Conservation (phyloP, 2,113 vertebrate genomes). For the Campylomormyrus tamandua region DNA sequence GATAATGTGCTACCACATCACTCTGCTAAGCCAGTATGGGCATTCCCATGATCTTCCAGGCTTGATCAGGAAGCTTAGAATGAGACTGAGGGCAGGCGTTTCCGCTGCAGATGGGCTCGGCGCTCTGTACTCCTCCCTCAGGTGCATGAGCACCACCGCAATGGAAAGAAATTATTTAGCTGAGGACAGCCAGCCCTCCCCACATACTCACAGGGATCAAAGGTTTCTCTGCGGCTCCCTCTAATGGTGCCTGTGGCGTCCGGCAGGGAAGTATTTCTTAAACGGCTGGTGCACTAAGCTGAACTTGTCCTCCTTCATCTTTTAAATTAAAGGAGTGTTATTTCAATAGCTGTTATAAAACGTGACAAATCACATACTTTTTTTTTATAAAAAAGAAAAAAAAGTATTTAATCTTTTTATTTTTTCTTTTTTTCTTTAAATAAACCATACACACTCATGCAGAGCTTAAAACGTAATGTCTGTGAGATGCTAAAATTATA, state of each 20-base stretch:
- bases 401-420: not conserved
- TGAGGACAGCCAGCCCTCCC: not conserved
- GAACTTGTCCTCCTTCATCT: not conserved
- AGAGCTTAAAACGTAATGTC: not conserved
- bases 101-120: not conserved
- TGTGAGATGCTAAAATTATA: not conserved
- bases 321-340: not conserved
- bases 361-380: too few relatives aligned
- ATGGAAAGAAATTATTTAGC: not conserved
- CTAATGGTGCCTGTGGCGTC: not conserved
- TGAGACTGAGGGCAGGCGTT: not conserved
- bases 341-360: not conserved
- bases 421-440: not conserved
- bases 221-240: not conserved
- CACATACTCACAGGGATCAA: not conserved
- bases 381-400: too few relatives aligned
- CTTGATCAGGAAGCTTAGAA: not conserved
- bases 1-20: not conserved
- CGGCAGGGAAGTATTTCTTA: not conserved
- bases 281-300: not conserved
- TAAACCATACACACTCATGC: not conserved
- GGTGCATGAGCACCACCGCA: not conserved
- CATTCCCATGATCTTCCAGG: not conserved
- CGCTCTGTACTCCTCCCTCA: not conserved
- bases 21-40: not conserved